Evolutionary conservation across 2,113 vertebrate species (phyloP), one percentile per base, ranked within the genome.

Genomic region (Orcinus orca): DNA sequence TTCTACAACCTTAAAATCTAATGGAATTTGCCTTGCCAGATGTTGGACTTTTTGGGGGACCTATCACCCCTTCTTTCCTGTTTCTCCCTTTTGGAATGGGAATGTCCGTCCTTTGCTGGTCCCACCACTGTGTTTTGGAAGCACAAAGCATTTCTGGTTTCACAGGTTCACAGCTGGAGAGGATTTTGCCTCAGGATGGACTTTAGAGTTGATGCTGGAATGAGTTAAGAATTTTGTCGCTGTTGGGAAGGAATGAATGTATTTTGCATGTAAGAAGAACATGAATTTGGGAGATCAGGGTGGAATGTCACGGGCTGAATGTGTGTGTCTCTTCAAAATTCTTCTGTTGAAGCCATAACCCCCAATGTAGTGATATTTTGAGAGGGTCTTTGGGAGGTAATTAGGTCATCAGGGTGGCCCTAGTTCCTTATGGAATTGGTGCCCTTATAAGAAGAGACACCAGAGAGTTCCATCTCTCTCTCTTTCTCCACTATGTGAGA

Each of bases 171-270:
- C 60, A 68, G 12, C 33, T 92, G 25, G n/a, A 90, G 36, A 80
- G 68, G 58, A 81, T 93, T 97, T 94, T 91, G 36, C 33, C 33
- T 62, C 8, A 71, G 71, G 41, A 80, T 74, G 29, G 29, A 76
- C 25, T 85, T 81, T 73, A 95, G 70, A 84, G 36, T 95, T 95
- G 86, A 47, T 88, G 63, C 47, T 93, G 60, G 53, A 79, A 74
- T 87, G 33, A 90, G 33, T 95, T 81, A 58, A 93, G 60, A 79
- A 23, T 63, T 77, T 84, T 9, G 55, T 36, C 29, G 8, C 73
- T 63, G 3, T 76, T 81, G 20, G 65, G 29, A 74, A 77, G 71
- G 29, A 74, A 77, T 70, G 10, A 65, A 79, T 94, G 10, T 74
- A 62, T 89, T 97, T 88, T 84, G 38, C 79, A 92, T 60, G 6